Conservation (phyloP, 2,888 invertebrate species). For the Heliconius sara region DNA sequence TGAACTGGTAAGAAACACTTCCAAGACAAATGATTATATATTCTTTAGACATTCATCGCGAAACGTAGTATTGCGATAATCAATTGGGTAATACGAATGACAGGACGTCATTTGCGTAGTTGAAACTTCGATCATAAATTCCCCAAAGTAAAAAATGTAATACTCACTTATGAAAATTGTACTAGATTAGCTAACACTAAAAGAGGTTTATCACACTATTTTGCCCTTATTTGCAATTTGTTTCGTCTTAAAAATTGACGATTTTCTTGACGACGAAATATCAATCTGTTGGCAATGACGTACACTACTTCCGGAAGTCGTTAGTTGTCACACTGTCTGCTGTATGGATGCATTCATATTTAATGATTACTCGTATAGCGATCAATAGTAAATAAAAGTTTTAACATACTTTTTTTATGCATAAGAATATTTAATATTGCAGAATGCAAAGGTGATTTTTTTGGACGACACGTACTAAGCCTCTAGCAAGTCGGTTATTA, state of each 20-base stretch:
- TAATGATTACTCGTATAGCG: slow-evolving; percentile 3
- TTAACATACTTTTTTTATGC: too few relatives aligned
- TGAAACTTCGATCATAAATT: slow-evolving; percentile 62
- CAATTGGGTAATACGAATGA: slow-evolving; percentile 80
- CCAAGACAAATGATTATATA: slow-evolving; percentile 54
- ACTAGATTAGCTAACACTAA: slow-evolving; percentile 78
- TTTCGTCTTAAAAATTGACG: slow-evolving; percentile 75
- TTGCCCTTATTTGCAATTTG: slow-evolving; percentile 74
- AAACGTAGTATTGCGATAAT: slow-evolving; percentile 57
- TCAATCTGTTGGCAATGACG: slow-evolving; percentile 81
- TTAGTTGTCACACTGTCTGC: slow-evolving; percentile 57
- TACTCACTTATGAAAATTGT: slow-evolving; percentile 81
- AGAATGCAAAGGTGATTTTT: too few relatives aligned
- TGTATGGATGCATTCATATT: slow-evolving; percentile 49
- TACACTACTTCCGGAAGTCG: slow-evolving; percentile 78
- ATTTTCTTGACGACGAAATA: slow-evolving; percentile 60
- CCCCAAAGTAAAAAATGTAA: slow-evolving; percentile 56
- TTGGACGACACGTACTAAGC: too few relatives aligned
- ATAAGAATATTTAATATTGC: too few relatives aligned
- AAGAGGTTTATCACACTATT: slow-evolving; percentile 79
- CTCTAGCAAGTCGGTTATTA: too few relatives aligned
- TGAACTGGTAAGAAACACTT: slow-evolving; percentile 29
- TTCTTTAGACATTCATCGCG: slow-evolving; percentile 43
- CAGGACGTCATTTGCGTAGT: slow-evolving; percentile 76
- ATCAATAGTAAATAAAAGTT: not conserved